Evolutionary conservation across 2,888 invertebrate species (phyloP), one percentile per base, ranked within the genome.

Genomic region (Heliconius aoede): DNA sequence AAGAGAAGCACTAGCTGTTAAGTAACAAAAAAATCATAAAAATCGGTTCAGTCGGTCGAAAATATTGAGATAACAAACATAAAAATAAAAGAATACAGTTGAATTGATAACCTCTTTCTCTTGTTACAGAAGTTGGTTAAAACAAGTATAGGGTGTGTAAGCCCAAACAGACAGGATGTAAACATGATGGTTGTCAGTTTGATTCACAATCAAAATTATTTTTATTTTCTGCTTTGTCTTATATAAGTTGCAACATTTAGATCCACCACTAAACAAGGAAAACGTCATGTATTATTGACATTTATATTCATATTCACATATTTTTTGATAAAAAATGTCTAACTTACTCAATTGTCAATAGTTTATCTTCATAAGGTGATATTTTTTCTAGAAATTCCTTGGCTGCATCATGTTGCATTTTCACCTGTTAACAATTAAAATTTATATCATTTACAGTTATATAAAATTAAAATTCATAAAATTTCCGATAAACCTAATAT

Each of bases 341-440:
- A 40, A 90, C 94, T 92, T 82, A 95, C 94, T 93, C 91, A 32
- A 87, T 81, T 21, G 88, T 88, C 61, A 93, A 82, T 26, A 95
- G 82, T 81, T 89, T 91, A 79, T 94, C 92, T 84, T 95, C 95
- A 80, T 85, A 95, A 3, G 88, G 88, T 69, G 92, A 88, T 79
- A 95, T 88, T 83, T 90, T 89, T 72, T 93, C 84, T 74, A 94
- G 84, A 78, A 89, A 92, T 2, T 92, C 91, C 64, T 86, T 80
- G 0, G 94, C 93, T 4, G 87, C 84, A 13, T 90, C 88, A 62
- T 94, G 93, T 81, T 92, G 90, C 28, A 88, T 87, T 80, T 91
- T 92, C 2, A 93, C 88, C 95, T 94, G 84, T 51, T 88, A n/a
- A 88, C 68, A 67, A 36, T n/a, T 21, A 26, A 60, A 26, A 18